Base-by-base conservation (phyloP, 2,113 vertebrate species). In the Rhabdornis inornatus region DNA sequence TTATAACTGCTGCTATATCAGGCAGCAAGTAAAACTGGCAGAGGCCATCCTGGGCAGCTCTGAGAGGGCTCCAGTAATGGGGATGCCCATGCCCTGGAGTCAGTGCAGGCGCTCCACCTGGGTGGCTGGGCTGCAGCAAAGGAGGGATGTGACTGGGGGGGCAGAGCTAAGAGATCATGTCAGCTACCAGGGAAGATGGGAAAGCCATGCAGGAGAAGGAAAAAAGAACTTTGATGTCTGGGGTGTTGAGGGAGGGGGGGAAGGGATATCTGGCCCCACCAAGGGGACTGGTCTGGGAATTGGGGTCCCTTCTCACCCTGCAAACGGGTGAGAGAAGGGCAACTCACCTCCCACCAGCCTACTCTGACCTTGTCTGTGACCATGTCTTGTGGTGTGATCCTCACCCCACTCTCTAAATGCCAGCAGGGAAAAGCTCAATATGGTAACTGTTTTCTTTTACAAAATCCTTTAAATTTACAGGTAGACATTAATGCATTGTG, bases 311-410 rank as follows among this genome's bases (percentile, higher is more conserved):
- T 56, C 40, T 83, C 15, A 33, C 0, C 5, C 47, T 23, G 47
- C 0, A 0, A 63, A 35, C 0, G 0, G 6, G 25, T 24, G 49
- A 55, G 23, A 21, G 40, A 81, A 70, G 15, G 30, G 23, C 23
- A 74, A 39, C 30, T 10, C 44, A 52, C 20, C 5, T 69, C 18
- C 24, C 6, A 2, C 1, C 2, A 4, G 18, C 20, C 10, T 42
- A 11, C 57, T 61, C 31, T 1, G 1, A 57, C 19, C 20, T 42
- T 25, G 4, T 12, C 33, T 42, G 40, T 1, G 1, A 53, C 19
- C 20, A 39, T 25, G 4, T 12, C 30, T 42, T 15, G 40, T 15
- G 23, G 11, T 1, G 4, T 35, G 40, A 76, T 21, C 11, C 13
- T 56, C 33, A 35, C 8, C 3, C 13, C 16, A 27, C 15, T 33